These are phyloP conservation scores for Rhopalosiphum nymphaeae DNA, from an alignment of 2,888 invertebrate genomes.

Conservation along the genomic window DNA sequence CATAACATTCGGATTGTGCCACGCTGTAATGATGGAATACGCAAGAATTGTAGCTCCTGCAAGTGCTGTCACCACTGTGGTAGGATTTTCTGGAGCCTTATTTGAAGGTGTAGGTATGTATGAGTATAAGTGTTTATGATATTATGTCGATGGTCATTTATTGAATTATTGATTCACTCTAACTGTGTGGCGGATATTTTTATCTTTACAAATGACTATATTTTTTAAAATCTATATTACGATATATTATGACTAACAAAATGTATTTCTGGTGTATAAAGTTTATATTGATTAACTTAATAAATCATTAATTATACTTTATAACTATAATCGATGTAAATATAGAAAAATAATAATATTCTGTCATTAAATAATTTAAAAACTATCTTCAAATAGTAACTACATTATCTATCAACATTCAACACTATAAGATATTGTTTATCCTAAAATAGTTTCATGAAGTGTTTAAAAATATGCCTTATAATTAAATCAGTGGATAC, in stretches of 20 bases:
- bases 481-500: not conserved
- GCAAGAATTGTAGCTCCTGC: conserved; percentile 86
- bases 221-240: not conserved
- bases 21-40: conserved; percentile 89
- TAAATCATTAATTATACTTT: not conserved
- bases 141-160: not conserved
- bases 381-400: not conserved
- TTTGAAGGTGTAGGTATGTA: conserved; percentile 85
- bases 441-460: not conserved
- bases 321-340: not conserved
- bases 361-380: not conserved
- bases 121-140: not conserved
- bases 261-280: not conserved
- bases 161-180: not conserved
- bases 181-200: not conserved
- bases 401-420: not conserved
- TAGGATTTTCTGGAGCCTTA: conserved; percentile 87
- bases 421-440: too few species aligned
- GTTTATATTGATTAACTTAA: not conserved
- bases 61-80: conserved; percentile 88
- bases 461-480: not conserved
- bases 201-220: not conserved
- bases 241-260: not conserved
- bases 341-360: not conserved
- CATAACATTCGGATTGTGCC: conserved; percentile 88